Evolutionary conservation across 2,113 vertebrate genomes (phyloP), one percentile per base, ranked within the genome.

Genomic region (Orientallactaga bullata): DNA sequence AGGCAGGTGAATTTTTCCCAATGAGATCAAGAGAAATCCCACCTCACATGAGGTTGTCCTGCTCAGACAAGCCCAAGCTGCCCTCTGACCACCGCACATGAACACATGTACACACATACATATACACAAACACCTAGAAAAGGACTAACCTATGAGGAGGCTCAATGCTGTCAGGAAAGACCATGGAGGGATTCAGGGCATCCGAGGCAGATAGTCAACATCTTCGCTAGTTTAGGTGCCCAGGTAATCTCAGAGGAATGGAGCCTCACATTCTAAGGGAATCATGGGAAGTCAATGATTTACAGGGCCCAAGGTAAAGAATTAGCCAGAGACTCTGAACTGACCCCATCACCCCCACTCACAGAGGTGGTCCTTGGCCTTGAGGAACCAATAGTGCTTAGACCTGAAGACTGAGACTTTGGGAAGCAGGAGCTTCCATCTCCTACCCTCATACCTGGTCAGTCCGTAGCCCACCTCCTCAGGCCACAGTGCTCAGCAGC

Each of bases 291-390:
- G 17, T 2, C 20, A 2, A 20, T 2, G 3, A 17, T 65, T 47
- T 60, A 21, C 24, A 85, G 21, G 20, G 17, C 17, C 69, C 47
- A 23, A 66, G 24, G 61, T 1, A 2, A 30, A 35, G 8, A 3
- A 1, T 6, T 7, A 21, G 32, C 28, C 32, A 42, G 32, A 69
- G 23, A 20, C 18, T 37, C 23, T 63, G 65, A 15, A 61, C 1
- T 0, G 1, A 5, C 1, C 35, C 10, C 35, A 5, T 7, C 23
- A n/a, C 11, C 47, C 55, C 21, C 51, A n/a, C 42, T 12, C 30
- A 69, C 42, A 85, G 35, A 1, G 28, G 16, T 58, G 23, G 8
- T 58, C 4, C 28, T 5, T 11, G 10, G 32, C 32, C 60, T 71
- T 42, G 24, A n/a, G 4, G 28, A 71, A 28, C 68, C 7, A 12